A percentile compares a stretch with the other conserved stretches of the same genome.
These are phyloP conservation scores for Festucalex cinctus DNA, from an alignment of 2,113 vertebrate genomes.

Conservation along the genomic window DNA sequence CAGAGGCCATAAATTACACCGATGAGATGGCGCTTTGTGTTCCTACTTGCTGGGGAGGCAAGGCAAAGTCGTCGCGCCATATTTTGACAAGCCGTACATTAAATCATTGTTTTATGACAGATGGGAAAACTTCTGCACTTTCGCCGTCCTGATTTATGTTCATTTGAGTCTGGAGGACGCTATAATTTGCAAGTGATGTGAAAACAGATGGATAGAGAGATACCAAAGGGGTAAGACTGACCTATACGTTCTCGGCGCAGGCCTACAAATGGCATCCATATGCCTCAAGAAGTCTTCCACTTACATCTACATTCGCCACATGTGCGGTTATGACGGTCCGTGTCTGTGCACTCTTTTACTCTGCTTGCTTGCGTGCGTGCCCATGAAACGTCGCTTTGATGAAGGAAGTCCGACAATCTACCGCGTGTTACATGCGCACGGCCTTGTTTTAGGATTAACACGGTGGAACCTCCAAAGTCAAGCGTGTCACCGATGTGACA, in stretches of 20 bases:
- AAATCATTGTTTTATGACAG: conserved; percentile 99
- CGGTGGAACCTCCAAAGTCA: neutral
- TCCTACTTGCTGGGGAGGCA: conserved; percentile 83
- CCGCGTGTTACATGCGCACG: conserved; percentile 16
- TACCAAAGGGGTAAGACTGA: conserved; percentile 83
- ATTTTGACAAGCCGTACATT: conserved; percentile 95
- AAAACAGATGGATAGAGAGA: conserved; percentile 98
- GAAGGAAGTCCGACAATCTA: conserved; percentile 21
- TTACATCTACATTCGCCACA: conserved; percentile 75
- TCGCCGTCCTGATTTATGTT: conserved; percentile 92
- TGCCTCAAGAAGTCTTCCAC: conserved; percentile 74
- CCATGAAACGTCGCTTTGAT: conserved; percentile 40
- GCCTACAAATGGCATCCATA: conserved; percentile 96
- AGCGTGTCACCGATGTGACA: neutral
- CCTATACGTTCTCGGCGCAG: conserved; percentile 79
- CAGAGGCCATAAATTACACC: conserved; percentile 95
- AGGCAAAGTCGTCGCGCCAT: conserved; percentile 83
- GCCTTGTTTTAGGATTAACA: conserved; percentile 23
- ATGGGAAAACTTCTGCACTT: conserved; percentile 90
- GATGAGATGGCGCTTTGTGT: conserved; percentile 96
- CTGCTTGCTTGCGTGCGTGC: conserved; percentile 18
- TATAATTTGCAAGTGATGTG: conserved; percentile 93
- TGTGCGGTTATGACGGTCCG: conserved; percentile 17
- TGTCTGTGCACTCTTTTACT: conserved; percentile 19
- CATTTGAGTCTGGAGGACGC: conserved; percentile 95